These are phyloP conservation scores for Pandemis cinnamomeana DNA, from an alignment of 2,888 invertebrate genomes.

Conservation along the genomic window DNA sequence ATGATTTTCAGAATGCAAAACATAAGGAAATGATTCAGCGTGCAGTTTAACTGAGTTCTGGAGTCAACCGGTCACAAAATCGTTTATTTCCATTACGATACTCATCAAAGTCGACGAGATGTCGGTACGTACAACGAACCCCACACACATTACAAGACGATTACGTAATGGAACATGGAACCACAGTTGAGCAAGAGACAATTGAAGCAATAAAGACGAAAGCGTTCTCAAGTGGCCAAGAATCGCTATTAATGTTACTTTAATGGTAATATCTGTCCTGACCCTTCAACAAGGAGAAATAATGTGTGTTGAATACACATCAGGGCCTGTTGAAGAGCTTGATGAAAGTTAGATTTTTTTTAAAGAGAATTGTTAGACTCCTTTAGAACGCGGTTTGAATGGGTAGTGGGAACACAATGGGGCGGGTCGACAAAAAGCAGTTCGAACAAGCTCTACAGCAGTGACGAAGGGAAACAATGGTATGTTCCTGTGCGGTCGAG, in stretches of 20 bases:
- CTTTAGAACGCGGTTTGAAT: conserved; percentile 67
- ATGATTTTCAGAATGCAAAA: conserved; percentile 33
- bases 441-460: conserved; percentile 67
- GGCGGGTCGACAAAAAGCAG: conserved; percentile 71
- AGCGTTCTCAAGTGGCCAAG: conserved; percentile 70
- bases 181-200: conserved; percentile 74
- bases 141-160: conserved; percentile 66
- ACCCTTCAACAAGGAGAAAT: conserved; percentile 17
- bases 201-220: conserved; percentile 78
- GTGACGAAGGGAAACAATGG: conserved; percentile 71
- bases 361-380: conserved; percentile 56
- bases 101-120: conserved; percentile 27
- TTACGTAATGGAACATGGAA: conserved; percentile 68
- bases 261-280: conserved; percentile 53
- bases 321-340: conserved; percentile 14
- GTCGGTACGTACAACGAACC: conserved; percentile 67
- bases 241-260: conserved; percentile 71
- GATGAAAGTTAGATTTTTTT: conserved; percentile 50
- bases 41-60: conserved; percentile 27
- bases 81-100: conserved; percentile 26
- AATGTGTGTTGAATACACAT: conserved; percentile 25
- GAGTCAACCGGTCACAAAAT: conserved; percentile 16
- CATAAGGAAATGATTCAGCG: conserved; percentile 33
- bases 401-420: conserved; percentile 68
- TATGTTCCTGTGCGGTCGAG: conserved; percentile 73